Percentiles rank a stretch among this genome's conserved stretches.
Conservation (phyloP, 2,888 invertebrate species). For the Seira ritae region DNA sequence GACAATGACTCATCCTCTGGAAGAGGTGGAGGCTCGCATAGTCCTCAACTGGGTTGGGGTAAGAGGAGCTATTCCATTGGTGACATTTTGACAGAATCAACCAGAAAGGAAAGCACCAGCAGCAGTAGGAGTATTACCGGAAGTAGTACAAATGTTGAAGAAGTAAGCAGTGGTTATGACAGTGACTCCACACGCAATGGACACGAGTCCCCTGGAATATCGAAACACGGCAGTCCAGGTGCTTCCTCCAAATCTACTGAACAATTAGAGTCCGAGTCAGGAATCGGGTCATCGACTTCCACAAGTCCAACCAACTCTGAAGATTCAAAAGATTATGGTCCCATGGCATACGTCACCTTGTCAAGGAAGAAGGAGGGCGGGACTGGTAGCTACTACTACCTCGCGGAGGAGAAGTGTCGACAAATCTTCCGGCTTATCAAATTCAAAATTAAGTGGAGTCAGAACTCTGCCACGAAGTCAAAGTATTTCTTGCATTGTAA, state of each 20-base stretch:
- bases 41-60: constrained; percentile 5
- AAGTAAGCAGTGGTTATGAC: constrained; percentile 81
- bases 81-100: constrained; percentile 50
- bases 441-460: no score
- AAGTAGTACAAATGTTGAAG: constrained; percentile 41
- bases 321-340: constrained; percentile 25
- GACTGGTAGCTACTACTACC: no score
- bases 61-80: constrained; percentile 69
- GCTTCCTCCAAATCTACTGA: constrained; percentile 30
- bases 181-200: constrained; percentile 78
- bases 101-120: constrained; percentile 29
- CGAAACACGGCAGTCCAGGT: not conserved
- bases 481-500: constrained; percentile 44
- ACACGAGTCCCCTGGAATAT: constrained; percentile 67
- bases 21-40: constrained; percentile 8
- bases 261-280: not conserved
- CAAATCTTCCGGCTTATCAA: no score
- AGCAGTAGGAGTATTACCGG: constrained; percentile 34
- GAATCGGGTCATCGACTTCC: not conserved
- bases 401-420: no score
- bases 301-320: not conserved
- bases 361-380: not conserved
- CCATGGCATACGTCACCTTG: constrained; percentile 49
- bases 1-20: constrained; percentile 24
- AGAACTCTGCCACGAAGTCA: constrained; percentile 50